These are phyloP conservation scores for Cryptocephalus moraei DNA, from an alignment of 2,888 invertebrate genomes.

Conservation along the genomic window DNA sequence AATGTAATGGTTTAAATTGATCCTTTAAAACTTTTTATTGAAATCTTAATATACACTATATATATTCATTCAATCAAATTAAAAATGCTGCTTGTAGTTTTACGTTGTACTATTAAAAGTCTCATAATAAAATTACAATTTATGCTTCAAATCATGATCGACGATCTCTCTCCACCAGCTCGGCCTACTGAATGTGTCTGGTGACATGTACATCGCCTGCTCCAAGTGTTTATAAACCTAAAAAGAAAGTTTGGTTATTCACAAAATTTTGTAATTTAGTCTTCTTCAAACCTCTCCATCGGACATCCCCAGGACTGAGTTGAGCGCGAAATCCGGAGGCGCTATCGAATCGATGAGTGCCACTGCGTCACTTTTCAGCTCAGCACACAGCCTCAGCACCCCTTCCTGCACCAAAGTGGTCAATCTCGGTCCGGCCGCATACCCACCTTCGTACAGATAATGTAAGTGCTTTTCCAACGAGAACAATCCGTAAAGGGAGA, in stretches of 20 bases:
- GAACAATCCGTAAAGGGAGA: constrained; percentile 56
- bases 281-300: constrained; percentile 64
- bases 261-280: too few relatives aligned
- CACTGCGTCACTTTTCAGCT: constrained; percentile 62
- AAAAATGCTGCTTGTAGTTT: too few relatives aligned
- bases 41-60: too few relatives aligned
- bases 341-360: constrained; percentile 73
- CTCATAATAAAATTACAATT: too few relatives aligned
- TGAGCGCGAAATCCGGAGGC: constrained; percentile 77
- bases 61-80: too few relatives aligned
- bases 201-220: constrained; percentile 50
- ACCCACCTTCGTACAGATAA: constrained; percentile 58
- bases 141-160: too few relatives aligned
- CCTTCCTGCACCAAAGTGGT: constrained; percentile 55
- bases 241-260: constrained; percentile 9
- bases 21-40: too few relatives aligned
- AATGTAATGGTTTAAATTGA: too few relatives aligned
- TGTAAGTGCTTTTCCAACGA: constrained; percentile 65
- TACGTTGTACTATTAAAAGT: too few relatives aligned
- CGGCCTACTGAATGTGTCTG: constrained; percentile 58
- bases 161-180: constrained; percentile 64
- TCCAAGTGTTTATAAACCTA: constrained; percentile 69
- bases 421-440: constrained; percentile 43
- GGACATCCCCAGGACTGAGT: constrained; percentile 73
- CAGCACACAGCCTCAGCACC: constrained; percentile 51